Evolutionary conservation across 2,113 vertebrate genomes (phyloP).

Genomic region (Machaerirhynchus nigripectus): DNA sequence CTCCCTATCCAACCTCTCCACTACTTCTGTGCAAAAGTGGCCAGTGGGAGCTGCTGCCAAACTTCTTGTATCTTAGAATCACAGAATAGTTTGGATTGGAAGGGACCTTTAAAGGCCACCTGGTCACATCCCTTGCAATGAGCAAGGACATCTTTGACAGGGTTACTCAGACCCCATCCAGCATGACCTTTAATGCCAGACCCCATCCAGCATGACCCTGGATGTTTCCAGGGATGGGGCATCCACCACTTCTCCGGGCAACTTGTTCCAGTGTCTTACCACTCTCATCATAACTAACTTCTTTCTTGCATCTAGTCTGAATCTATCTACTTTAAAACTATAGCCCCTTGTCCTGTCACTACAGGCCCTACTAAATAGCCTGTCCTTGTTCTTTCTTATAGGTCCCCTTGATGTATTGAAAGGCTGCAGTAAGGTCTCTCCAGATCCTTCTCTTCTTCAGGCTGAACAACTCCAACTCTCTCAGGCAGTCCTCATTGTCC

Average conservation of each 20-base stretch:
- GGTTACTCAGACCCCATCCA: background rate
- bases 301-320: background rate
- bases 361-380: background rate
- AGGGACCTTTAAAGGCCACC: background rate
- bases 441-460: background rate
- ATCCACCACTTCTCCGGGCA: too few relatives aligned
- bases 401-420: background rate
- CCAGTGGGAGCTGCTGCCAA: background rate
- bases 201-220: background rate
- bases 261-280: background rate
- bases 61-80: background rate
- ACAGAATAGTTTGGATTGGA: background rate
- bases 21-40: background rate
- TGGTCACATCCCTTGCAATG: background rate
- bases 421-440: background rate
- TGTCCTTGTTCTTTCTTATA: background rate
- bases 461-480: background rate
- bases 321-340: background rate
- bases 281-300: background rate
- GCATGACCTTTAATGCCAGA: background rate
- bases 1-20: background rate
- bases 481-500: background rate
- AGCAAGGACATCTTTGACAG: background rate
- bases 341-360: background rate
- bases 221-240: background rate